Evolutionary conservation across 2,888 invertebrate species (phyloP), one percentile per base, ranked within the genome.

Genomic region (Rambutsinella grinnellia): DNA sequence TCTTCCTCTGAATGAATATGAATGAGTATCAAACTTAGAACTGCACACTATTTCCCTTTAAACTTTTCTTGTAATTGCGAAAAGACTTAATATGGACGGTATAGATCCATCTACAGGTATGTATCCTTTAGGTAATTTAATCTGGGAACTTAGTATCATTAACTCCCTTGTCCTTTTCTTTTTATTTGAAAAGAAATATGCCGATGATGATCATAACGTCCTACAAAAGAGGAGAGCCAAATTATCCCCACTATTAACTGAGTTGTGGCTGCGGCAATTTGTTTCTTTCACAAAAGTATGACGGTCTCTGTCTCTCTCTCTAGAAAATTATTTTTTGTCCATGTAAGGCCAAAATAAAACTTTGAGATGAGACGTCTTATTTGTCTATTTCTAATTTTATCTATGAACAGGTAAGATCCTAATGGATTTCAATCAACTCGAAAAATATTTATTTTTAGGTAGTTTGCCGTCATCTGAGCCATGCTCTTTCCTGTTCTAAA

Each of bases 201-300:
- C 13, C 36, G 36, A 36, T 36, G 36, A 36, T 36, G 36, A 36
- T 36, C 36, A 36, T n/a, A 60, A 44, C 49, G 24, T 46, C 21
- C n/a, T 46, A 27, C 46, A 61, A 61, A 61, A 47, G 19, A 47
- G 61, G 61, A 21, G 24, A 21, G 24, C 13, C 54, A 27, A n/a
- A 54, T 24, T 24, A 51, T n/a, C 24, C 24, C 5, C 24, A 54
- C 24, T 21, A 24, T 2, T 23, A 24, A 24, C 24, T 21, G 24
- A 21, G 24, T 6, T 13, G 15, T 19, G 10, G 28, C 24, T 57
- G 36, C 36, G 19, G 17, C 24, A 44, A 36, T 57, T 21, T 21
- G 46, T 6, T 46, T n/a, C 46, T 44, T 15, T 60, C 44, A 60
- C 46, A 46, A 60, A 60, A 60, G n/a, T 44, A 46, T 46, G 60